These are phyloP conservation scores for Halisarca cf. caerulea DNA, from an alignment of 37 sponge, comb jelly and placozoan species.

Conservation along the genomic window DNA sequence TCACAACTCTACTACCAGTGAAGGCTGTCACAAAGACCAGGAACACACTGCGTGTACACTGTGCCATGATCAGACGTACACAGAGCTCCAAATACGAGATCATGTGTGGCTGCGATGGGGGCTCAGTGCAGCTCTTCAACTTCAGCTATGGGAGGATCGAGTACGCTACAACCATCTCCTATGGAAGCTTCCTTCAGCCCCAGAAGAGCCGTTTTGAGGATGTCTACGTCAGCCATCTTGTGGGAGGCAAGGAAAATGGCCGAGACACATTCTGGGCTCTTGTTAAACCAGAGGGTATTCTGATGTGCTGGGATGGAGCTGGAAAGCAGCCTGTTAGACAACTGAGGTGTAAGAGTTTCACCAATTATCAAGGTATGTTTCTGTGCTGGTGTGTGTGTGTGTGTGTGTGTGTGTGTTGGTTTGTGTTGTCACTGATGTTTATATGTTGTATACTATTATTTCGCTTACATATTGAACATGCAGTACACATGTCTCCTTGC, in stretches of 20 bases:
- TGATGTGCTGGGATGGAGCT: conserved; percentile 60
- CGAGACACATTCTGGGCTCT: conserved; percentile 51
- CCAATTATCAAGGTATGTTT: conserved; percentile 32
- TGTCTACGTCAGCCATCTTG: conserved; percentile 24
- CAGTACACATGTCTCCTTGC: not conserved
- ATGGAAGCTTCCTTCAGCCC: conserved; percentile 32
- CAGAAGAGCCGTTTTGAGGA: conserved; percentile 9
- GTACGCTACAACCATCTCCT: conserved; percentile 23
- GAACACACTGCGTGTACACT: conserved; percentile 36
- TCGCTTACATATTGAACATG: no score
- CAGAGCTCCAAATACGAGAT: not conserved
- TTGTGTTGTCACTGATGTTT: no score
- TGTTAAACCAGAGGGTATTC: conserved; percentile 34
- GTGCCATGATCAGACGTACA: not conserved
- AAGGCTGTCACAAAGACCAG: conserved; percentile 49
- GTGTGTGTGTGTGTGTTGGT: no score
- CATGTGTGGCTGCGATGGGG: conserved; percentile 57
- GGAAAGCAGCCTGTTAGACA: conserved; percentile 30
- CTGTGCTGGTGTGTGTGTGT: no score
- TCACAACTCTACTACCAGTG: conserved; percentile 62
- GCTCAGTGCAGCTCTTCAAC: conserved; percentile 43
- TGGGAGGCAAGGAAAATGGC: not conserved
- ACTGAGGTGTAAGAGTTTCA: conserved; percentile 28
- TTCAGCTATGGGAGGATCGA: conserved; percentile 20
- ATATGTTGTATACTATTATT: no score